Evolutionary conservation across 2,113 vertebrate species (phyloP).

Genomic region (Pangasianodon hypophthalmus): DNA sequence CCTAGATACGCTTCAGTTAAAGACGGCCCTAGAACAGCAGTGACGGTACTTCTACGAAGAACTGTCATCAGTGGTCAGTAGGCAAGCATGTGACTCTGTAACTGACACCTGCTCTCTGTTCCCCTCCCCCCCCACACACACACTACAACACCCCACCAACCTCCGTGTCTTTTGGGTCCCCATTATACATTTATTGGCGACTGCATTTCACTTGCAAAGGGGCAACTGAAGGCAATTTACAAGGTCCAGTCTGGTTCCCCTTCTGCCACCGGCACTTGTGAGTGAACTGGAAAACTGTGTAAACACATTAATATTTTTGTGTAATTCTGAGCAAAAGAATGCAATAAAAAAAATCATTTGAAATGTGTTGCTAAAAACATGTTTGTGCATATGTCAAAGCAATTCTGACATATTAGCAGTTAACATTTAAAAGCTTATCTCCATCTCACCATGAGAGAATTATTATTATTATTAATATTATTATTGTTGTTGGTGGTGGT

Average conservation of each 20-base stretch:
- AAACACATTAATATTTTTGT: conserved; percentile 4
- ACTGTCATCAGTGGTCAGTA: neutral
- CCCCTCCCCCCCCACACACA: neutral
- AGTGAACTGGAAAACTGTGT: neutral
- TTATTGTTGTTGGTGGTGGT: neutral
- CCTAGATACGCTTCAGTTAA: neutral
- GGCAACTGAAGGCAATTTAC: conserved; percentile 31
- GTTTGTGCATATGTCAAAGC: neutral
- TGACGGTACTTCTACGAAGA: neutral
- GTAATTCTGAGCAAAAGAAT: neutral
- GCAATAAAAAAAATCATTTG: neutral
- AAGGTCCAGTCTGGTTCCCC: neutral
- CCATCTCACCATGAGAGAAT: neutral
- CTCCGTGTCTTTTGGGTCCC: conserved; percentile 23
- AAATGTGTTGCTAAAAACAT: neutral
- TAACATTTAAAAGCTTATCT: neutral
- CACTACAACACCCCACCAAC: neutral
- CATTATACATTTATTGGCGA: conserved; percentile 33
- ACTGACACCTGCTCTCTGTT: conserved; percentile 15
- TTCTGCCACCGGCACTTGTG: neutral
- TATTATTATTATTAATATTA: neutral
- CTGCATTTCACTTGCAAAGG: conserved; percentile 28
- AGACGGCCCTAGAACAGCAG: neutral
- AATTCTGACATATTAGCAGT: neutral
- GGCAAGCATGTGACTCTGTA: conserved; percentile 26